Conservation (phyloP, 1,140 invertebrate species). For the Cyclina sinensis region DNA sequence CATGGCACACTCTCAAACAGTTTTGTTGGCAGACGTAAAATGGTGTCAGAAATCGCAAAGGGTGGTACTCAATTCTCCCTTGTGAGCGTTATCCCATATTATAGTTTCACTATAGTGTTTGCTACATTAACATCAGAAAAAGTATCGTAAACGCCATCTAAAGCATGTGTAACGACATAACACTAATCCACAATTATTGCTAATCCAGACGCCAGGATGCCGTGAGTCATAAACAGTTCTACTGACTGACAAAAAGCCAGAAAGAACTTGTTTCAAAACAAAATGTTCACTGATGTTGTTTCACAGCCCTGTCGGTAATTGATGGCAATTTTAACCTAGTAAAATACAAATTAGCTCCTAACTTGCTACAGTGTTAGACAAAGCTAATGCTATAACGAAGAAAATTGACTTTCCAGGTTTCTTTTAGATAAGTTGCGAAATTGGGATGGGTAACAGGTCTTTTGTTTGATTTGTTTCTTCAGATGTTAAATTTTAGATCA, state of each 20-base stretch:
- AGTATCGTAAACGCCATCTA: not conserved
- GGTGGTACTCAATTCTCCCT: not conserved
- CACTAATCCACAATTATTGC: slow-evolving; percentile 6
- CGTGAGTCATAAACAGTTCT: not conserved
- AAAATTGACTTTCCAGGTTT: slow-evolving; percentile 19
- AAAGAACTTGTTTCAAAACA: slow-evolving; percentile 17
- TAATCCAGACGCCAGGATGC: not conserved
- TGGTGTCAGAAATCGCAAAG: not conserved
- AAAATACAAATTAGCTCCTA: slow-evolving; percentile 43
- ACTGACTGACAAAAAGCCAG: slow-evolving; percentile 22
- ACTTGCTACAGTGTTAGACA: not conserved
- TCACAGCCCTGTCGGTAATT: slow-evolving; percentile 17
- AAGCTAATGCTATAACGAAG: slow-evolving; percentile 17
- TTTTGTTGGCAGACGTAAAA: not conserved
- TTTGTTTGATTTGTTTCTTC: slow-evolving; percentile 15
- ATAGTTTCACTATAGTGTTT: not conserved
- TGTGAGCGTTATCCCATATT: not conserved
- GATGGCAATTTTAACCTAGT: slow-evolving; percentile 57
- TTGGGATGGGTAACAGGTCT: not conserved
- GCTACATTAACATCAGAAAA: slow-evolving; percentile 2
- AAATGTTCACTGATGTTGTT: slow-evolving; percentile 21
- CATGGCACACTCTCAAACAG: not conserved
- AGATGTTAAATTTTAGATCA: not conserved
- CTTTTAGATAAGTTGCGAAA: not conserved
- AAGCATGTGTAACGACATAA: slow-evolving; percentile 11